Evolutionary conservation across 2,888 invertebrate species (phyloP).

Genomic region (Mimachlamys varia): DNA sequence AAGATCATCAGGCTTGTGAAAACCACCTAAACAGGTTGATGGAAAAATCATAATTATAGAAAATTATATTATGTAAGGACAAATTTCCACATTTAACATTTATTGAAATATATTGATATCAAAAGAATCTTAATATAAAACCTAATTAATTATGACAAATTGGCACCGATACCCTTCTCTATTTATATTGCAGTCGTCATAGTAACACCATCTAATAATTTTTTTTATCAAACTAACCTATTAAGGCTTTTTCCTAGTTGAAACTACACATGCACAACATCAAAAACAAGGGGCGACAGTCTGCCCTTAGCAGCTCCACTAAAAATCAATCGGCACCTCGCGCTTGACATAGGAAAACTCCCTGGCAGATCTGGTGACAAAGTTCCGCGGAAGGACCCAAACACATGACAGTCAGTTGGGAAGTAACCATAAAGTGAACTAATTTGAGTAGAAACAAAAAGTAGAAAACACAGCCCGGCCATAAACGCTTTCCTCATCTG

Average conservation of each 20-base stretch:
- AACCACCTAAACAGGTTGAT: neutral
- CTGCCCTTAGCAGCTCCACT: neutral
- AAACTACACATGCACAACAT: conserved; percentile 5
- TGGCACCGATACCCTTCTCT: neutral
- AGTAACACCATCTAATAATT: neutral
- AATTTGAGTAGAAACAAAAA: neutral
- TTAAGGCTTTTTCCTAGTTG: neutral
- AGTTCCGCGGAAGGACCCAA: neutral
- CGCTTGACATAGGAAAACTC: neutral
- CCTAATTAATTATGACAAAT: conserved; percentile 5
- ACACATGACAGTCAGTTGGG: neutral
- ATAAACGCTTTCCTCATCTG: neutral
- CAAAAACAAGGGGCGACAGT: conserved; percentile 3
- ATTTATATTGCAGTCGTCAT: conserved; percentile 8
- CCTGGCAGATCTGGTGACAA: conserved; percentile 9
- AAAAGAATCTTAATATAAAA: neutral
- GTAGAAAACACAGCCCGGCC: neutral
- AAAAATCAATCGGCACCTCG: conserved; percentile 16
- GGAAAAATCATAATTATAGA: neutral
- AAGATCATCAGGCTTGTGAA: neutral
- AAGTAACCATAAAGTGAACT: conserved; percentile 5
- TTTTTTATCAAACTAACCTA: conserved; percentile 32
- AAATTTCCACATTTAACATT: neutral
- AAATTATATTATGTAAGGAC: neutral
- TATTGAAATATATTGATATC: neutral